phyloP scores from a whole-genome alignment of 64 coral and sea anemone species.

The Pocillopora verrucosa region DNA sequence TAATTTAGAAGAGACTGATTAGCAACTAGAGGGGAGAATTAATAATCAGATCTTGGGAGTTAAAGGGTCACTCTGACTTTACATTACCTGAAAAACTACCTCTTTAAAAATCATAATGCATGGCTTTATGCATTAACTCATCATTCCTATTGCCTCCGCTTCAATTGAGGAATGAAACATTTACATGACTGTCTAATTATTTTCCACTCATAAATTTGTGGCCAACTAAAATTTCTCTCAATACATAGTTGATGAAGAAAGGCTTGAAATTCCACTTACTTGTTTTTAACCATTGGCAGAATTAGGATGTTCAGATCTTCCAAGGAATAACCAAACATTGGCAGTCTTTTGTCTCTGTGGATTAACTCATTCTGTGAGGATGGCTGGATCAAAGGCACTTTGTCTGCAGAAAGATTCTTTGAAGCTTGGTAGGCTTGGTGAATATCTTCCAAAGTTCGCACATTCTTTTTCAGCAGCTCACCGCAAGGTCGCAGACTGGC shows the following conservation, averaged over 20 bases:
- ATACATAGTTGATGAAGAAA: neutral
- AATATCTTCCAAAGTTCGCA: slow-evolving; percentile 72
- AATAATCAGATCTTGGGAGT: too few species aligned
- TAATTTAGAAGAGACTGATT: too few species aligned
- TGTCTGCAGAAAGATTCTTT: slow-evolving; percentile 37
- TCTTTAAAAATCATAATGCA: too few species aligned
- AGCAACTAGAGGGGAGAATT: too few species aligned
- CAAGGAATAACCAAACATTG: slow-evolving; percentile 92
- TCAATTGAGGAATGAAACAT: too few species aligned
- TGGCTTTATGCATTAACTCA: too few species aligned
- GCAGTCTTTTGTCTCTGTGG: slow-evolving; percentile 74
- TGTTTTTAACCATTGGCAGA: slow-evolving; percentile 91
- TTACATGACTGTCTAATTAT: too few species aligned
- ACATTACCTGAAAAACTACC: too few species aligned
- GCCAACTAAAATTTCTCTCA: too few species aligned
- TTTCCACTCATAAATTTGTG: too few species aligned
- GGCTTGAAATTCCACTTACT: slow-evolving; percentile 11
- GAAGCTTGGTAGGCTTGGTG: slow-evolving; percentile 52
- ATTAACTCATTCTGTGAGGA: slow-evolving; percentile 52
- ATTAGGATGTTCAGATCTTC: slow-evolving; percentile 90
- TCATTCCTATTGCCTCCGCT: too few species aligned
- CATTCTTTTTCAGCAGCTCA: slow-evolving; percentile 65
- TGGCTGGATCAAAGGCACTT: slow-evolving; percentile 60
- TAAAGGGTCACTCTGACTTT: too few species aligned
- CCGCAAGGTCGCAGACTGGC: slow-evolving; percentile 61